phyloP scores from a whole-genome alignment of 2,888 invertebrate species.

The Pandemis corylana region DNA sequence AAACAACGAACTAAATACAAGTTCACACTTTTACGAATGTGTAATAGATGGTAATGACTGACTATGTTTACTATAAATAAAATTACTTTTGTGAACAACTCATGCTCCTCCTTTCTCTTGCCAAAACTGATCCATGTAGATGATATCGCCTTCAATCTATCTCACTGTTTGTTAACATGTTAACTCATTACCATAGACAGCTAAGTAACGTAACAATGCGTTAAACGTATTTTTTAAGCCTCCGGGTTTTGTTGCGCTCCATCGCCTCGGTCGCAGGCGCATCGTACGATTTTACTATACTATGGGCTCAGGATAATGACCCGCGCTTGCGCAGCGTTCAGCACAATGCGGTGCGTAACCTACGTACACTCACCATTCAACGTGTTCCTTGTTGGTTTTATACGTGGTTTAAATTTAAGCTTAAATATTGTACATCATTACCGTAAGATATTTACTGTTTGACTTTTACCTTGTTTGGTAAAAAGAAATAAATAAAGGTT shows the following conservation, averaged over 20 bases:
- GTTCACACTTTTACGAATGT: too few species aligned
- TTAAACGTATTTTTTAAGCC: constrained; percentile 24
- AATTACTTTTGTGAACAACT: too few species aligned
- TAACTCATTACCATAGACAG: constrained; percentile 1
- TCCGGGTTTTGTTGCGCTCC: constrained; percentile 32
- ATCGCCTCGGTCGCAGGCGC: constrained; percentile 33
- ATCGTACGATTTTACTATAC: constrained; percentile 42
- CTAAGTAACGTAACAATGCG: constrained; percentile 20
- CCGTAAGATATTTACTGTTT: too few species aligned
- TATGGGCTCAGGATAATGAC: constrained; percentile 46
- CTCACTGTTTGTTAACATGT: neutral
- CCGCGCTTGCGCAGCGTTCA: constrained; percentile 49
- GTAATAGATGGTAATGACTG: too few species aligned
- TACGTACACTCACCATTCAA: constrained; percentile 27
- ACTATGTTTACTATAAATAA: too few species aligned
- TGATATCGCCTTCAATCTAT: neutral
- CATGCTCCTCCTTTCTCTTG: too few species aligned
- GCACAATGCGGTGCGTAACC: constrained; percentile 54
- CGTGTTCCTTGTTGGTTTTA: constrained; percentile 15
- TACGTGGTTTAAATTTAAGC: neutral
- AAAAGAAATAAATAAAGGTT: too few species aligned
- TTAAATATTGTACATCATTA: too few species aligned
- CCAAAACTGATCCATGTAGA: neutral
- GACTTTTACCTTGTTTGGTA: too few species aligned
- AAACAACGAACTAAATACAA: too few species aligned